A percentile compares a stretch with the other conserved stretches of the same genome.
These are phyloP conservation scores for Podarcis siculus DNA, from an alignment of 2,797 vertebrate genomes.

Conservation along the genomic window DNA sequence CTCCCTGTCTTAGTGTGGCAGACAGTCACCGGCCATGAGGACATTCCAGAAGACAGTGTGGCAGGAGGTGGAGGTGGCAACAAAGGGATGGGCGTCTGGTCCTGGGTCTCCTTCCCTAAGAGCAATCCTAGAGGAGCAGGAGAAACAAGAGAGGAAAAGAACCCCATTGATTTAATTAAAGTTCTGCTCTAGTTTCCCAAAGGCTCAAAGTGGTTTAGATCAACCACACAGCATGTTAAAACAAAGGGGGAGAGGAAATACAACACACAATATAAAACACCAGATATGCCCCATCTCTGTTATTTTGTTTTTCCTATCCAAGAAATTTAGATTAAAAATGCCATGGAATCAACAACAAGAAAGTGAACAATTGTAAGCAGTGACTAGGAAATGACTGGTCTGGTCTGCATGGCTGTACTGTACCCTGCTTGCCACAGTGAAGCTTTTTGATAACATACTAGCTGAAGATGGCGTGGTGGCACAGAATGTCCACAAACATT, in stretches of 20 bases:
- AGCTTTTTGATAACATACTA: not conserved
- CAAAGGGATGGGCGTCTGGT: slow-evolving; percentile 48
- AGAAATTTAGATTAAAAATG: not conserved
- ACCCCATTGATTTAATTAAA: not conserved
- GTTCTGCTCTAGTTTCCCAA: not conserved
- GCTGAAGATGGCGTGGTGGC: not conserved
- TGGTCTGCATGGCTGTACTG: too few species aligned
- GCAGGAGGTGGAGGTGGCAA: slow-evolving; percentile 60
- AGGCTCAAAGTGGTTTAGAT: not conserved
- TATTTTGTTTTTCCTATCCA: not conserved
- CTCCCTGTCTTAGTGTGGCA: slow-evolving; percentile 82
- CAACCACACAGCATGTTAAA: not conserved
- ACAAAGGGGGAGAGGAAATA: too few species aligned
- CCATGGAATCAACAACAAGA: not conserved
- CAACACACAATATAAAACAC: too few species aligned
- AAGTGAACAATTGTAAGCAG: not conserved
- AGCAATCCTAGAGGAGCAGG: slow-evolving; percentile 74
- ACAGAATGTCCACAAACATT: not conserved
- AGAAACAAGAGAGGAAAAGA: not conserved
- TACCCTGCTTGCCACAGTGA: not conserved
- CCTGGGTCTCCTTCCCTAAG: slow-evolving; percentile 76
- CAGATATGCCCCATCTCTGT: not conserved
- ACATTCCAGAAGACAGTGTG: slow-evolving; percentile 49
- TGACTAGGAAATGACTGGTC: not conserved
- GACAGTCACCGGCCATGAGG: slow-evolving; percentile 50